Percentiles rank a stretch among this genome's conserved stretches.
Conservation (phyloP, 2,113 vertebrate genomes). For the Psettodes erumei region DNA sequence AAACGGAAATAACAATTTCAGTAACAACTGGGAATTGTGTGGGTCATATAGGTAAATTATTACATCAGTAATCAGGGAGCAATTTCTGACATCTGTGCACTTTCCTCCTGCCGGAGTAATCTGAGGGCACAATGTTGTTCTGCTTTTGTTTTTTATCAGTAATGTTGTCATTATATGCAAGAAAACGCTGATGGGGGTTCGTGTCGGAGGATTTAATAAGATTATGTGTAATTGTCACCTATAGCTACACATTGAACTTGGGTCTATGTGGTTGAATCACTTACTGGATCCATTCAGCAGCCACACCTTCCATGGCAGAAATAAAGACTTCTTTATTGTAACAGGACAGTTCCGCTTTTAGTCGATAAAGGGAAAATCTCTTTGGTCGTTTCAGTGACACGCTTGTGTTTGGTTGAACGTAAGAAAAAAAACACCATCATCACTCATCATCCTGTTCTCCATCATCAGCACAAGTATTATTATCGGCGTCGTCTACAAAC, state of each 20-base stretch:
- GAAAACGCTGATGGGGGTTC: constrained; percentile 6
- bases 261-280: constrained; percentile 1
- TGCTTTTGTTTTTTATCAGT: background rate
- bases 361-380: background rate
- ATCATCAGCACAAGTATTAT: background rate
- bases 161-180: background rate
- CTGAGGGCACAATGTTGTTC: constrained; percentile 13
- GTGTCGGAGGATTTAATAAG: background rate
- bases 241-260: constrained; percentile 36
- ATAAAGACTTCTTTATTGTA: background rate
- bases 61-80: background rate
- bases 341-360: constrained; percentile 6
- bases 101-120: constrained; percentile 23
- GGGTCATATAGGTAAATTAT: background rate
- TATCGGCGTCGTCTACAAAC: background rate
- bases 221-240: constrained; percentile 34
- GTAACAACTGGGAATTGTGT: background rate
- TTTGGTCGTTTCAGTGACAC: background rate
- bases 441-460: background rate
- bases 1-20: background rate
- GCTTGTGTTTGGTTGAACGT: constrained; percentile 10
- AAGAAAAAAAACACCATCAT: background rate
- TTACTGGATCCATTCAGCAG: constrained; percentile 3
- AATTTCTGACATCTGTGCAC: background rate
- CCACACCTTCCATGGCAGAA: background rate